Evolutionary conservation across 1,140 invertebrate species (phyloP).

Genomic region (Pomacea maculata): DNA sequence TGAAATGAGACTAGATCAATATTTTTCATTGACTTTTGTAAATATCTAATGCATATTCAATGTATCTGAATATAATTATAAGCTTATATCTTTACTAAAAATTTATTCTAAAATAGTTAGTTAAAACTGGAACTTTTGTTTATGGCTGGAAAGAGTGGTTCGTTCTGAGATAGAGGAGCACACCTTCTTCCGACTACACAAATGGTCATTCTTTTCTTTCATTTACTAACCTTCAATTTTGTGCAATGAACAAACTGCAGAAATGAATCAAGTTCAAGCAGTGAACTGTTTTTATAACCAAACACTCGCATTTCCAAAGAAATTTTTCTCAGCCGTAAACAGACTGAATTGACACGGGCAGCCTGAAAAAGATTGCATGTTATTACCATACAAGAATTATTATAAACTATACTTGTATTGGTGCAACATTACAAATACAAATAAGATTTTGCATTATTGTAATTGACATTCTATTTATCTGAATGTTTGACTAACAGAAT

Average conservation of each 20-base stretch:
- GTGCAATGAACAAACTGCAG: constrained; percentile 60
- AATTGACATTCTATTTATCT: too few relatives aligned
- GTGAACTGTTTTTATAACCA: constrained; percentile 61
- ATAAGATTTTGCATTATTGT: too few relatives aligned
- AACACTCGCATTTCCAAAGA: constrained; percentile 64
- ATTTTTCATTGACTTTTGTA: neutral
- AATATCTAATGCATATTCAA: neutral
- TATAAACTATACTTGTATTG: too few relatives aligned
- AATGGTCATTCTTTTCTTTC: neutral
- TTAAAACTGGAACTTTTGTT: neutral
- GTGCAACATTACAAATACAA: too few relatives aligned
- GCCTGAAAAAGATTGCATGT: constrained; percentile 47
- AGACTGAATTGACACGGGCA: constrained; percentile 62
- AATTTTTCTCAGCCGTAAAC: constrained; percentile 60
- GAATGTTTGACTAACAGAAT: too few relatives aligned
- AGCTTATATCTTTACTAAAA: neutral
- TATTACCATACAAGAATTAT: too few relatives aligned
- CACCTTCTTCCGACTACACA: too few relatives aligned
- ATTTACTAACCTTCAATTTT: constrained; percentile 54
- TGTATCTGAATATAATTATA: neutral
- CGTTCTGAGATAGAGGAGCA: too few relatives aligned
- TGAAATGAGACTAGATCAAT: neutral
- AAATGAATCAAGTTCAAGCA: constrained; percentile 64
- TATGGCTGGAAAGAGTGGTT: too few relatives aligned
- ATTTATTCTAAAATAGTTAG: too few relatives aligned